Base-by-base conservation (phyloP, 2,113 vertebrate genomes). In the Psittacus erithacus region DNA sequence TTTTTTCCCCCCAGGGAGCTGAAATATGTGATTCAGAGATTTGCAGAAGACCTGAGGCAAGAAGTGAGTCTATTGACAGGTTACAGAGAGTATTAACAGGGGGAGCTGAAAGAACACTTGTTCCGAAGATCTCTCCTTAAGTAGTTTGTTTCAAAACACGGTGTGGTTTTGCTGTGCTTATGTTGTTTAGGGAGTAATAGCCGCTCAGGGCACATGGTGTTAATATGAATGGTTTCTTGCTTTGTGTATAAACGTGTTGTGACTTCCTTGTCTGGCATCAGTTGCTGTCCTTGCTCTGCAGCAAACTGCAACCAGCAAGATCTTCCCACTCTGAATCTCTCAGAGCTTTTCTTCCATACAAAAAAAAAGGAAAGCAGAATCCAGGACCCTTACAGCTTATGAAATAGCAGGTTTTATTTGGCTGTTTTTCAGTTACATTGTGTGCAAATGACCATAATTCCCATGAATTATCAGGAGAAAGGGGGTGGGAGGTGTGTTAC, bases 1-100 rank as follows among this genome's bases (percentile, higher is more conserved):
- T 33, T 59, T 39, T 19, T 55, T 67, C 90, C 96, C 96, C 95
- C 24, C 96, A 99, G 99, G 98, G 99, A 99, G 93, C 98, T 99
- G 96, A 99, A 99, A 90, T 99, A 99, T 0, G 99, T 99, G 69
- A 99, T 99, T 97, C 99, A 99, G 98, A 99, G 99, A 98, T 99
- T 99, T 96, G 99, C 99, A 1, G 99, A 99, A 95, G 99, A 99
- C 88, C 99, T 99, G 1, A 98, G 99, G 93, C 99, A 99, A 98
- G 99, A 99, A 98, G 99, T 99, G 95, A 98, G 98, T 96, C 50
- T 77, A 69, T 18, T 64, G 62, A 15, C 46, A 44, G 14, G 86
- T 92, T 86, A 43, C 47, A 53, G 11, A 65, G 71, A 33, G 8
- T 38, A 28, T 75, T 75, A 65, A 52, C 46, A 57, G 83, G 43